Conservation (phyloP, 2,888 invertebrate species). For the Nomada ruficornis region DNA sequence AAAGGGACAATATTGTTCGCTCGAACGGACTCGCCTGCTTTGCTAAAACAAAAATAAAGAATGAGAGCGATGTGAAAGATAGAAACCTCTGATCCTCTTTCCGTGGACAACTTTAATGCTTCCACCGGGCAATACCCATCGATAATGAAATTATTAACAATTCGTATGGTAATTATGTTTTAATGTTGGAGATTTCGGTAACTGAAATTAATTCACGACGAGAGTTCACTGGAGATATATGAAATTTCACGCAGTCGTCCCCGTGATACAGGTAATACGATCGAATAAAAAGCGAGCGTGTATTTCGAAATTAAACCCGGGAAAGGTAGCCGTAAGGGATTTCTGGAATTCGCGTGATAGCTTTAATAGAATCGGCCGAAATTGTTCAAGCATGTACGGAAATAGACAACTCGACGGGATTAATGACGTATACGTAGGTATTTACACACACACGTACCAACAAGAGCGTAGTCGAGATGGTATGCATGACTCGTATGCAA, state of each 20-base stretch:
- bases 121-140: too few species aligned
- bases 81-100: neutral
- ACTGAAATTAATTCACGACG: too few species aligned
- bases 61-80: neutral
- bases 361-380: slow-evolving; percentile 33
- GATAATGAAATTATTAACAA: too few species aligned
- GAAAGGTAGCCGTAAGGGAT: neutral
- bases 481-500: neutral
- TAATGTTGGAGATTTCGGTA: too few species aligned
- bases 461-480: neutral
- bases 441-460: neutral
- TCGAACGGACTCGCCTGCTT: too few species aligned
- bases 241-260: neutral
- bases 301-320: slow-evolving; percentile 10
- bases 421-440: neutral
- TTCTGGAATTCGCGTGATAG: slow-evolving; percentile 12
- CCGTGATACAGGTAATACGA: neutral
- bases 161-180: too few species aligned
- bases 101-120: too few species aligned
- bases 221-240: too few species aligned
- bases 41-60: too few species aligned
- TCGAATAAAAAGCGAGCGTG: neutral
- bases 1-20: neutral
- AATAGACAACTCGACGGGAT: slow-evolving; percentile 6
- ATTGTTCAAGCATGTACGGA: slow-evolving; percentile 4